Conservation (phyloP, 2,888 invertebrate genomes). For the Nineta flava region DNA sequence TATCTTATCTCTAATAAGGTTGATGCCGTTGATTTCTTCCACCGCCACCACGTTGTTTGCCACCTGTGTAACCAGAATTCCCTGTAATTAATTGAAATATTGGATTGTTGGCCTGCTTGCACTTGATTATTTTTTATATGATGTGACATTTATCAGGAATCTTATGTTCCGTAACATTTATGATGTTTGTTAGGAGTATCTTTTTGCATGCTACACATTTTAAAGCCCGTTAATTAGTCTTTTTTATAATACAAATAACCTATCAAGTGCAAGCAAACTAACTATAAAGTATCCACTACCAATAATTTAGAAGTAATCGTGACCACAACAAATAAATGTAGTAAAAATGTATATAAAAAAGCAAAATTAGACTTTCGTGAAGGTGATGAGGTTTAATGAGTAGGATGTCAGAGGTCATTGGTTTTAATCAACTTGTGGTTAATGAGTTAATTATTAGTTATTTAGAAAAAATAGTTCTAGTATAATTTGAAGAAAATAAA, state of each 20-base stretch:
- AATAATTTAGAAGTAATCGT: neutral
- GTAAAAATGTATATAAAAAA: constrained; percentile 4
- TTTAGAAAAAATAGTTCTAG: neutral
- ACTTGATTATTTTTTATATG: neutral
- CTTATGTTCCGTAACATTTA: no score
- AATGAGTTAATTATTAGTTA: constrained; percentile 4
- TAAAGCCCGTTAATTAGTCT: no score
- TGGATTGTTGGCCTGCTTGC: constrained; percentile 4
- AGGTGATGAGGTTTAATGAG: neutral
- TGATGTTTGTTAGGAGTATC: no score
- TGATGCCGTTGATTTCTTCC: constrained; percentile 77
- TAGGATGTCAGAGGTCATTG: neutral
- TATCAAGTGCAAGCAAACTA: constrained; percentile 4
- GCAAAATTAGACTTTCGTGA: neutral
- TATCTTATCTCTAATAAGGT: constrained; percentile 51
- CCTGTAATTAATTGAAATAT: constrained; percentile 5
- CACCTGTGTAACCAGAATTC: constrained; percentile 54
- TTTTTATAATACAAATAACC: neutral
- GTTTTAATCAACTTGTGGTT: neutral
- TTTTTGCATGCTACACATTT: no score
- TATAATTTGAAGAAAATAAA: constrained; percentile 14
- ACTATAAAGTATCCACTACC: constrained; percentile 1
- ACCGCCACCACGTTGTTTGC: constrained; percentile 66
- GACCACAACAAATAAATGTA: neutral
- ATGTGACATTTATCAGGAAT: no score